Conservation (phyloP, 2,113 vertebrate species). For the Aegotheles bennettii region DNA sequence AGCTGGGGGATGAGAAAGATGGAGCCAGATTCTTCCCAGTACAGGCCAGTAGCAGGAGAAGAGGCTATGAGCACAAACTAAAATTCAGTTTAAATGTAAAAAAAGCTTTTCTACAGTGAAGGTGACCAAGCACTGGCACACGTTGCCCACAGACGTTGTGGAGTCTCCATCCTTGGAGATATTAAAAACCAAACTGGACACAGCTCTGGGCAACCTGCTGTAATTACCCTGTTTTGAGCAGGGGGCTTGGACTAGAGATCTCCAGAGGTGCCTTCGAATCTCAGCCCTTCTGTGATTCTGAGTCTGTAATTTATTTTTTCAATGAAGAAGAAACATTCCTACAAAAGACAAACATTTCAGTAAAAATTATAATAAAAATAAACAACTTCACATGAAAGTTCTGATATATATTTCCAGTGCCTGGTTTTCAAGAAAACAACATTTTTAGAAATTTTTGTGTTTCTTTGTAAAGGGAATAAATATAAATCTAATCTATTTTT, state of each 20-base stretch:
- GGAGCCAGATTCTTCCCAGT: background rate
- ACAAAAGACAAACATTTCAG: background rate
- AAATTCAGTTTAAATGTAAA: no score
- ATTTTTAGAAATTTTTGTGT: background rate
- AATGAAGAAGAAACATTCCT: background rate
- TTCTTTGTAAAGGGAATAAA: background rate
- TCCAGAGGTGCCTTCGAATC: background rate
- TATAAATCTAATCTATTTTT: conserved; percentile 21
- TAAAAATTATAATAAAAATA: background rate
- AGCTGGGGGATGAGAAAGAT: background rate
- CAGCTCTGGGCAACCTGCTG: background rate
- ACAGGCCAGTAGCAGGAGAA: background rate
- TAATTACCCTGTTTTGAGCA: background rate
- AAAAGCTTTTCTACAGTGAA: no score
- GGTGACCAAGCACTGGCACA: no score
- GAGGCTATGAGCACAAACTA: background rate
- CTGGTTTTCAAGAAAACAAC: background rate
- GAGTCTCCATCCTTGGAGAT: no score
- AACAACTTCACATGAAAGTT: background rate
- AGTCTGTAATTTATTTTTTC: background rate
- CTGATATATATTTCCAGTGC: background rate
- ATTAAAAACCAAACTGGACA: background rate
- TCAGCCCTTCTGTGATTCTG: background rate
- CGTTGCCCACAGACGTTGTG: no score
- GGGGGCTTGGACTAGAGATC: background rate